Conservation (phyloP, 2,113 vertebrate genomes). For the Seriola rivoliana region DNA sequence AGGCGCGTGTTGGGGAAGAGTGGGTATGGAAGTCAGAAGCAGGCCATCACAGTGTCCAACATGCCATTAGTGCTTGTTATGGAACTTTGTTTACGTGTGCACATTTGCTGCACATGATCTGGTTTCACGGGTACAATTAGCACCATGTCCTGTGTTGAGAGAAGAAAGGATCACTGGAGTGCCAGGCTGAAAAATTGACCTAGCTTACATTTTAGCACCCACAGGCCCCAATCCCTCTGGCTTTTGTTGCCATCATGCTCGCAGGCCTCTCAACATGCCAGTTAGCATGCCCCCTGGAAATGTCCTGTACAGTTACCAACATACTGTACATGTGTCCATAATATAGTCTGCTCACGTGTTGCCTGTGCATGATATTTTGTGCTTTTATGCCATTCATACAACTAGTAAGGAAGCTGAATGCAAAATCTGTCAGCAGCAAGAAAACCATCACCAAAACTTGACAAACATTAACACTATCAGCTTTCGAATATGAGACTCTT, state of each 20-base stretch:
- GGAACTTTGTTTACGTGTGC: slow-evolving; percentile 42
- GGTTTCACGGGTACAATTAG: slow-evolving; percentile 60
- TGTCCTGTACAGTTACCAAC: slow-evolving; percentile 25
- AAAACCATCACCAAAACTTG: background rate
- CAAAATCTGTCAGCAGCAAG: background rate
- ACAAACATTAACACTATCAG: slow-evolving; percentile 6
- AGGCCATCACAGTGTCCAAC: slow-evolving; percentile 25
- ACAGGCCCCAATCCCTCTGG: slow-evolving; percentile 51
- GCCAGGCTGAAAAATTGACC: slow-evolving; percentile 61
- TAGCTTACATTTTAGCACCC: slow-evolving; percentile 70
- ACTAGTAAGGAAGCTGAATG: background rate
- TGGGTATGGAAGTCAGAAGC: slow-evolving; percentile 50
- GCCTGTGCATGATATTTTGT: background rate
- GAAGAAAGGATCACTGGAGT: slow-evolving; percentile 45
- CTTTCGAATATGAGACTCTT: background rate
- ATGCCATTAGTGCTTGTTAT: slow-evolving; percentile 51
- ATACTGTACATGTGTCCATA: slow-evolving; percentile 6
- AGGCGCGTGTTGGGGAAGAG: slow-evolving; percentile 21
- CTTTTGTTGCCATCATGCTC: slow-evolving; percentile 60
- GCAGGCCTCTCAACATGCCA: slow-evolving; percentile 53
- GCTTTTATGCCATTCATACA: background rate
- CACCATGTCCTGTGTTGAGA: slow-evolving; percentile 48
- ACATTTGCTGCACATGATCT: slow-evolving; percentile 51
- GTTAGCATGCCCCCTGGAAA: slow-evolving; percentile 31
- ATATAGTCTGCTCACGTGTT: slow-evolving; percentile 2